Evolutionary conservation across 2,888 invertebrate species (phyloP).

Genomic region (Strigamia maritima): DNA sequence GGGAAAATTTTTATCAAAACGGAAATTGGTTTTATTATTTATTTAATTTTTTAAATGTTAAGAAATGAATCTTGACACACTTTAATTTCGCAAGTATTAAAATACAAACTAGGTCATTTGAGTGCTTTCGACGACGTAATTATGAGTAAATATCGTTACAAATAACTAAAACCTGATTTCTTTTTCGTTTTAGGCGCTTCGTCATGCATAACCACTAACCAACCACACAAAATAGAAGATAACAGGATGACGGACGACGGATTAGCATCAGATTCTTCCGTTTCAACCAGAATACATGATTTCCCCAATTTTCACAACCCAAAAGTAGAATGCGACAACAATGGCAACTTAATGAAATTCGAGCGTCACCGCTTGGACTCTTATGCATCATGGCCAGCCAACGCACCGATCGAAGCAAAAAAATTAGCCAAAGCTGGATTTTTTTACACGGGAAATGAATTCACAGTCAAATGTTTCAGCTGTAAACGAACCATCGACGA

Average conservation of each 20-base stretch:
- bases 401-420: conserved; percentile 63
- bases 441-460: conserved; percentile 66
- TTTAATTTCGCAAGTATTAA: background rate
- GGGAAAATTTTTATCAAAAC: too few relatives aligned
- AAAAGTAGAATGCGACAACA: background rate
- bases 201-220: background rate
- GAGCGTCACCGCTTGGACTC: conserved; percentile 65
- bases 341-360: background rate
- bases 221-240: background rate
- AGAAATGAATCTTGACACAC: background rate
- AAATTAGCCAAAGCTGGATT: conserved; percentile 74
- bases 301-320: background rate
- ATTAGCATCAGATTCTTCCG: background rate
- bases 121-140: background rate
- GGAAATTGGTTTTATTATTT: too few relatives aligned
- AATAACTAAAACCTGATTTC: background rate
- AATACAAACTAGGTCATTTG: background rate
- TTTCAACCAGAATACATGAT: background rate
- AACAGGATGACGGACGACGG: background rate
- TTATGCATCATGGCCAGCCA: conserved; percentile 69
- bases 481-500: conserved; percentile 68
- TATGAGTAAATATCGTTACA: background rate
- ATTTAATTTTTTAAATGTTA: background rate
- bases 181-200: background rate
- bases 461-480: conserved; percentile 74